These are phyloP conservation scores for Agrochola lychnidis DNA, from an alignment of 2,888 invertebrate species.

Conservation along the genomic window DNA sequence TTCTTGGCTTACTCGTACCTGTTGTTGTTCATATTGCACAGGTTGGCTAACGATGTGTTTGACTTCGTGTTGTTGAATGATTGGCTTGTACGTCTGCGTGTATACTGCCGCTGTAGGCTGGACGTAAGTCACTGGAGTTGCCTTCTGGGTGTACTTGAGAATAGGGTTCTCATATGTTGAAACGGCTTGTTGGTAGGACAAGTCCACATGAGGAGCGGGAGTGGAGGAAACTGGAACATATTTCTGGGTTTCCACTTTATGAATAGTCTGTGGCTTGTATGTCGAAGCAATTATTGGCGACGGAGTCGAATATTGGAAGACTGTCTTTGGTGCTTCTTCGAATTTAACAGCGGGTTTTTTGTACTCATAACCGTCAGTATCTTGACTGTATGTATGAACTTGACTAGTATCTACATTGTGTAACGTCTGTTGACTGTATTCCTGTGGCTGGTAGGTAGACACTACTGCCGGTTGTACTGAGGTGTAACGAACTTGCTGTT, in stretches of 20 bases:
- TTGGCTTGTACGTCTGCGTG: constrained; percentile 80
- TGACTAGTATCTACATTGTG: constrained; percentile 79
- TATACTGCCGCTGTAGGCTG: constrained; percentile 79
- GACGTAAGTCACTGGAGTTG: constrained; percentile 77
- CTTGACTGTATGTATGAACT: constrained; percentile 68
- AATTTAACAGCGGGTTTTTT: constrained; percentile 74
- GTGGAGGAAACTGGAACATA: constrained; percentile 77
- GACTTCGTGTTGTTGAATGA: constrained; percentile 78
- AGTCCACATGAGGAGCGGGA: constrained; percentile 71
- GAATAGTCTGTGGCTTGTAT: constrained; percentile 81
- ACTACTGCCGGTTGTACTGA: constrained; percentile 73
- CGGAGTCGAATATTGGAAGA: constrained; percentile 76
- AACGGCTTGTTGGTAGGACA: constrained; percentile 72
- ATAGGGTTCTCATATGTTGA: constrained; percentile 82
- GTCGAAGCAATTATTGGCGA: constrained; percentile 76
- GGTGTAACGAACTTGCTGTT: constrained; percentile 72
- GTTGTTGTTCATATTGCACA: constrained; percentile 75
- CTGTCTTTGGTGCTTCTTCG: constrained; percentile 77
- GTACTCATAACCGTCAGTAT: constrained; percentile 77
- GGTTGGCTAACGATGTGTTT: constrained; percentile 76
- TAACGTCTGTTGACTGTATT: constrained; percentile 79
- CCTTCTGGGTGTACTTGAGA: constrained; percentile 77
- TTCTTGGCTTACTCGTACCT: constrained; percentile 74
- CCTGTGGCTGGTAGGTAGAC: constrained; percentile 79
- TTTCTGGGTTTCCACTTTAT: constrained; percentile 79